phyloP scores from a whole-genome alignment of 2,888 invertebrate species.

The Parnassius glacialis region DNA sequence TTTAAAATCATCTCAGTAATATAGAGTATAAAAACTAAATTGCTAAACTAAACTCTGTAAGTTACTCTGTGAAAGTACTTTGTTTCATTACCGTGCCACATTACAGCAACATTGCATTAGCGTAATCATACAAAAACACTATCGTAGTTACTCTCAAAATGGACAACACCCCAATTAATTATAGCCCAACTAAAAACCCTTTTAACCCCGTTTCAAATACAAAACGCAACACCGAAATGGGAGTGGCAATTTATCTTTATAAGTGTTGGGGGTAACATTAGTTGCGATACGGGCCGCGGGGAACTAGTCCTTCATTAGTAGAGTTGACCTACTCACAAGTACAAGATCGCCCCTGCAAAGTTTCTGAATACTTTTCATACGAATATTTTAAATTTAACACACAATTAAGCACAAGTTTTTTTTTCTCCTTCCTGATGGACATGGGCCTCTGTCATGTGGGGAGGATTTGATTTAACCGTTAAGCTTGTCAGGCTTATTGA shows the following conservation, averaged over 20 bases:
- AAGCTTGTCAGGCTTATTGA: too few species aligned
- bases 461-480: too few species aligned
- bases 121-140: conserved; percentile 43
- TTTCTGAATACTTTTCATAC: conserved; percentile 12
- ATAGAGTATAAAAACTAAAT: too few species aligned
- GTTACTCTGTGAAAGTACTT: background rate
- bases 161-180: conserved; percentile 65
- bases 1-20: too few species aligned
- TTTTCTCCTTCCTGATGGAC: too few species aligned
- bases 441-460: too few species aligned
- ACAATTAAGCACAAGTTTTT: background rate
- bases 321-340: conserved; percentile 48
- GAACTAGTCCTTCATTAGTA: conserved; percentile 49
- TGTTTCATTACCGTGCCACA: background rate
- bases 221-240: conserved; percentile 51
- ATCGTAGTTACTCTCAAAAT: conserved; percentile 55
- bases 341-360: conserved; percentile 19
- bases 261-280: conserved; percentile 57
- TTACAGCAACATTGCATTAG: conserved; percentile 11
- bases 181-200: conserved; percentile 65
- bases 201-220: conserved; percentile 56
- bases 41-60: background rate
- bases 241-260: conserved; percentile 66
- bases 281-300: conserved; percentile 28
- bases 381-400: background rate